These are phyloP conservation scores for Plodia interpunctella DNA, from an alignment of 1,140 invertebrate genomes.

Conservation along the genomic window DNA sequence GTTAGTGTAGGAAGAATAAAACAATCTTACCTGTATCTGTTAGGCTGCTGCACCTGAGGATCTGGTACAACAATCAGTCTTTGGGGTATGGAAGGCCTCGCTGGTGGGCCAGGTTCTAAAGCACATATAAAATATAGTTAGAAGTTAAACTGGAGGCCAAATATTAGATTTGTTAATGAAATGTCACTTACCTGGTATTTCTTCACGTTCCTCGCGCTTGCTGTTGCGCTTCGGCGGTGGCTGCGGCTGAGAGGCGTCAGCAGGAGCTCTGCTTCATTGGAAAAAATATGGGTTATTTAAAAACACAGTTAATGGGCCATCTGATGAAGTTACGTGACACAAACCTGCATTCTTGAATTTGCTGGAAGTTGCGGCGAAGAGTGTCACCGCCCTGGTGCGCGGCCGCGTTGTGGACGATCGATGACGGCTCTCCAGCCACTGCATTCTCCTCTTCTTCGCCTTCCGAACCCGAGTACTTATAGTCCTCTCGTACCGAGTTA, in stretches of 20 bases:
- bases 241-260: conserved; percentile 72
- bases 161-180: not conserved
- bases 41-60: conserved; percentile 77
- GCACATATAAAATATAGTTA: conserved; percentile 26
- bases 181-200: conserved; percentile 62
- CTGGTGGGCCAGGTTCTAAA: conserved; percentile 88
- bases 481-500: conserved; percentile 88
- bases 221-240: conserved; percentile 78
- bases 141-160: not conserved
- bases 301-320: conserved; percentile 16
- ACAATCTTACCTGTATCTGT: conserved; percentile 71
- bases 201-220: conserved; percentile 75
- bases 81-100: conserved; percentile 90
- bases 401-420: conserved; percentile 90
- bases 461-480: conserved; percentile 90
- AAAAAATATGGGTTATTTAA: conserved; percentile 8
- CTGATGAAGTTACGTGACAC: conserved; percentile 27
- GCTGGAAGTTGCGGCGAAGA: conserved; percentile 96
- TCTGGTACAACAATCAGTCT: conserved; percentile 89
- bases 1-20: not conserved
- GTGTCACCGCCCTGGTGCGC: conserved; percentile 87
- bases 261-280: conserved; percentile 50
- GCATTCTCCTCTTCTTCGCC: conserved; percentile 93
- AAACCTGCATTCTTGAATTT: conserved; percentile 93
- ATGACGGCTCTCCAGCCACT: conserved; percentile 91